Evolutionary conservation across 2,888 invertebrate species (phyloP), one percentile per base, ranked within the genome.

Genomic region (Macropis europaea): DNA sequence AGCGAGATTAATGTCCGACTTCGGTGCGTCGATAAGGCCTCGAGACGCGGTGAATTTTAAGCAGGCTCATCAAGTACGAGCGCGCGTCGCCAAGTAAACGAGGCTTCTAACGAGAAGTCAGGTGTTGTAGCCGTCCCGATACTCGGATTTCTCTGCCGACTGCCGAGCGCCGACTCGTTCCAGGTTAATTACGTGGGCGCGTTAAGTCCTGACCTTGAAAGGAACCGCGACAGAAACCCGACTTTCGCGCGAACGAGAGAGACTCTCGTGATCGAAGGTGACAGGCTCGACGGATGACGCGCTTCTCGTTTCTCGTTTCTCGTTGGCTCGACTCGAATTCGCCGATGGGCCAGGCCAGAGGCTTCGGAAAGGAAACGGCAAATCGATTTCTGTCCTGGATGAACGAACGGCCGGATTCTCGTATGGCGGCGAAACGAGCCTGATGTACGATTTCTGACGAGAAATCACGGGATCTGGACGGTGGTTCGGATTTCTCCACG

Each of bases 401-500:
- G 42, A 60, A 36, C 48, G 42, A 26, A 50, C 26, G 34, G 15
- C 15, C 15, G n/a, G n/a, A n/a, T n/a, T n/a, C 11, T 11, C 45
- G 15, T 34, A 15, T 17, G 32, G 11, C 5, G 32, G n/a, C 24
- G 32, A 28, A 59, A 28, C 59, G 28, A 47, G 56, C 30, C 11
- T 28, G 63, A 62, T 52, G 36, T 22, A 47, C 66, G 63, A 40
- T 68, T 69, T 70, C 62, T 48, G 48, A 73, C 76, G 73, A 77
- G 82, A 82, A 84, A 83, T 82, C 78, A 72, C 73, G 57, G 43
- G 30, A 43, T 43, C 24, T 38, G 32, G 17, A 61, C 52, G 61
- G 68, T 76, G 82, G 74, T 79, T 82, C 76, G 75, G 80, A 83
- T 85, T 84, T 84, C 82, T 77, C 82, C 79, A 69, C 73, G 82